Evolutionary conservation across 1,140 invertebrate species (phyloP).

Genomic region (Pseudomyrmex concolor): DNA sequence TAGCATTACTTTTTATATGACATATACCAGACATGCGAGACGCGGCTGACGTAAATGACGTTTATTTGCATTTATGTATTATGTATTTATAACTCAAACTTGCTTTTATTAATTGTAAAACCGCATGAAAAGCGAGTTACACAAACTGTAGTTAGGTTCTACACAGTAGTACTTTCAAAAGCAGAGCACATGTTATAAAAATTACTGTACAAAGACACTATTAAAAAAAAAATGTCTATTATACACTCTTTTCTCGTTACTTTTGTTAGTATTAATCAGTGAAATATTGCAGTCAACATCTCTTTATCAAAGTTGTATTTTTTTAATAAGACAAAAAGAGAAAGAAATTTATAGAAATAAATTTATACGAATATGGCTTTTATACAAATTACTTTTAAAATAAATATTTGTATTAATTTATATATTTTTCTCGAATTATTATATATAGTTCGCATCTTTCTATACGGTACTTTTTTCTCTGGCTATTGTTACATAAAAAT

Average conservation of each 20-base stretch:
- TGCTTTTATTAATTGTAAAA: slow-evolving; percentile 3
- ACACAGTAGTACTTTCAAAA: too few relatives aligned
- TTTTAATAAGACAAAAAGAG: background rate
- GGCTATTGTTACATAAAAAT: background rate
- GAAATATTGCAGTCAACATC: slow-evolving; percentile 1
- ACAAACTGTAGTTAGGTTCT: too few relatives aligned
- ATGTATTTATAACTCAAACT: slow-evolving; percentile 33
- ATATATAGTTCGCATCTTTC: background rate
- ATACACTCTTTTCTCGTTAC: too few relatives aligned
- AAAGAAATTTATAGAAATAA: slow-evolving; percentile 22
- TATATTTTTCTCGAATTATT: background rate
- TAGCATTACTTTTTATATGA: background rate
- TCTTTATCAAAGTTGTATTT: background rate
- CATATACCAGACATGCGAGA: background rate
- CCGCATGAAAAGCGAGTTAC: background rate
- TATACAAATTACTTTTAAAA: background rate
- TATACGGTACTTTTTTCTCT: background rate
- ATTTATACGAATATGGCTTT: too few relatives aligned
- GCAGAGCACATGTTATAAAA: slow-evolving; percentile 3
- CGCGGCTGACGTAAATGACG: background rate
- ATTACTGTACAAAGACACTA: background rate
- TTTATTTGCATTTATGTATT: slow-evolving; percentile 30
- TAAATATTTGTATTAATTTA: slow-evolving; percentile 7
- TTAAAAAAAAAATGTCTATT: slow-evolving; percentile 19
- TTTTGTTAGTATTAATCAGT: background rate